Evolutionary conservation across 2,888 invertebrate genomes (phyloP).

Genomic region (Chironomus tentans): DNA sequence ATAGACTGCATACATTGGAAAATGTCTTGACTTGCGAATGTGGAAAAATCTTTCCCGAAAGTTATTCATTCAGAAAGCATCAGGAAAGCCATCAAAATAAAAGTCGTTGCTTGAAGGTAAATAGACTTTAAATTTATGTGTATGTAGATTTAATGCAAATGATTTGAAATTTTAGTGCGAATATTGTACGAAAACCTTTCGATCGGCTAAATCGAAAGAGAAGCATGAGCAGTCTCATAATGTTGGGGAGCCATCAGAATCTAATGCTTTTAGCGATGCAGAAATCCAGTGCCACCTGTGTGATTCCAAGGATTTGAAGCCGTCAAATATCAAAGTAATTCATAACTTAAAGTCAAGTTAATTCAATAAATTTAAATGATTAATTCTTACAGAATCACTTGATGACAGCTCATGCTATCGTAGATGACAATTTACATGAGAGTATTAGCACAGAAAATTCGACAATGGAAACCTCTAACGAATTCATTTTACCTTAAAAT

Average conservation of each 20-base stretch:
- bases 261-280: not conserved
- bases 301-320: not conserved
- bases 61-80: constrained; percentile 19
- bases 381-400: not conserved
- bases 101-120: not conserved
- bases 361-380: too few species aligned
- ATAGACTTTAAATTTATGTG: not conserved
- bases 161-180: not conserved
- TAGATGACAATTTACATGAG: not conserved
- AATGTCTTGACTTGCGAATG: constrained; percentile 19
- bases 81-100: constrained; percentile 16
- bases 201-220: not conserved
- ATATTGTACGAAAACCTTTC: not conserved
- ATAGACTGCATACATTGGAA: not conserved
- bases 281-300: not conserved
- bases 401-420: not conserved
- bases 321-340: not conserved
- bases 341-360: too few species aligned
- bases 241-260: not conserved
- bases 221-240: not conserved
- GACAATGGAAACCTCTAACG: not conserved
- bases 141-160: not conserved
- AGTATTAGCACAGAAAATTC: constrained; percentile 5
- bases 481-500: not conserved
- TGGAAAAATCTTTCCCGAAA: constrained; percentile 11